Base-by-base conservation (phyloP, 2,797 vertebrate genomes). In the Caiman crocodilus region DNA sequence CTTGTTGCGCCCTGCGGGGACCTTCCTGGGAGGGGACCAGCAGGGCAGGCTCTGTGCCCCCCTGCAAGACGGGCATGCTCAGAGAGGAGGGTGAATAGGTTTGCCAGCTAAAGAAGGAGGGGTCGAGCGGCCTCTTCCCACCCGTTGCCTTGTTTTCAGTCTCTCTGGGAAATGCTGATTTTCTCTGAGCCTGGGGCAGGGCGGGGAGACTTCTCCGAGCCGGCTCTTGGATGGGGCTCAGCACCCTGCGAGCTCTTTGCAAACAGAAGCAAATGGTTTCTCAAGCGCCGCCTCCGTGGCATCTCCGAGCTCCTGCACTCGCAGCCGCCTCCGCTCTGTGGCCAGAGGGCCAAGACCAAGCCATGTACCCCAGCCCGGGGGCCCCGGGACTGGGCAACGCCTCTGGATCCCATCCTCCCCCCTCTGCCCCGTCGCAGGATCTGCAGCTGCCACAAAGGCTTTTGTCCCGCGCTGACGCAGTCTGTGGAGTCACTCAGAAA, bases 371-470 rank as follows among this genome's bases (percentile, higher is more conserved):
- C 11, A 2, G 74, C 32, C 23, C 56, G 60, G 61, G 25, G 8
- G 8, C 18, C 4, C 1, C 28, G 1, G 0, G 2, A 30, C 12
- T 4, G 78, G 59, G 50, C 55, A 65, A 65, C 0, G 4, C 2
- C 0, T 0, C 8, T 30, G 16, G 10, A 1, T 59, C 14, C 21
- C 78, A 13, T 84, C 69, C 75, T 0, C 26, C 1, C n/a, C 12
- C 3, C 42, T 42, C 42, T 42, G 42, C 42, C 42, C 42, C 9
- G 42, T 42, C 8, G 42, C 42, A 42, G 42, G 42, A 42, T 42
- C 7, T 42, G 42, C 42, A 42, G 42, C 42, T 42, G n/a, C 30
- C 20, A 20, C 25, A 26, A 18, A 30, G 30, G 6, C 5, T 18
- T 18, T 12, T 23, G 8, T 42, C 35, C 69, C 5, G 21, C 23